Base-by-base conservation (phyloP, 2,797 vertebrate genomes). In the Luscinia luscinia region DNA sequence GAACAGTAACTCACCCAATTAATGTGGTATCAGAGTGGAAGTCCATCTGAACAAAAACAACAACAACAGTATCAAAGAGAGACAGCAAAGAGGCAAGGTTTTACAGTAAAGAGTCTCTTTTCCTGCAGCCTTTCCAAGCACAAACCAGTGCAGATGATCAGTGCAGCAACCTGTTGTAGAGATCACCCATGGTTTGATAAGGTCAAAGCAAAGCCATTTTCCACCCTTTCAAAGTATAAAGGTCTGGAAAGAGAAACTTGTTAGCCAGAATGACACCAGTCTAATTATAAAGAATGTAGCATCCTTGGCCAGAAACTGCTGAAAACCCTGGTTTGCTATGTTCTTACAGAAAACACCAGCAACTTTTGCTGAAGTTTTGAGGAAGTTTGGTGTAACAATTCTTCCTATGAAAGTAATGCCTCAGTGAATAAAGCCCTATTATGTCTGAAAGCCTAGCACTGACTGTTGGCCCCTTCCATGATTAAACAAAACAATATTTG, bases 281-380 rank as follows among this genome's bases (percentile, higher is more conserved):
- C 79, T 94, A 90, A 95, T 76, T 55, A 76, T 57, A 43, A 91
- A 84, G 46, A 64, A 57, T 70, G 9, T 27, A 76, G 38, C 20
- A 81, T 41, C 75, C 78, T 69, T 46, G 69, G 18, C 20, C 45
- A 87, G 36, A 82, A 87, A 74, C 32, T 79, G 78, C 70, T 61
- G 43, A 36, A 66, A 91, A 66, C 32, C 55, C 23, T 89, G 21
- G 45, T 38, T 74, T 96, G 23, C 5, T 83, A 36, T 87, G 92
- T 94, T 92, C 27, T 72, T 66, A 26, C 20, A 24, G 21, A 72
- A 89, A 82, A 83, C 46, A 63, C 11, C 32, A 73, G 34, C 16
- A 92, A 49, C 41, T 81, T 90, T 85, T 90, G 28, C 61, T 91
- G 32, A 95, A 95, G 66, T 93, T 95, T 63, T 86, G 61, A 17